Percentiles rank a stretch among this genome's conserved stretches.
phyloP scores from a whole-genome alignment of 1,140 invertebrate genomes.

The Metopolophium dirhodum region DNA sequence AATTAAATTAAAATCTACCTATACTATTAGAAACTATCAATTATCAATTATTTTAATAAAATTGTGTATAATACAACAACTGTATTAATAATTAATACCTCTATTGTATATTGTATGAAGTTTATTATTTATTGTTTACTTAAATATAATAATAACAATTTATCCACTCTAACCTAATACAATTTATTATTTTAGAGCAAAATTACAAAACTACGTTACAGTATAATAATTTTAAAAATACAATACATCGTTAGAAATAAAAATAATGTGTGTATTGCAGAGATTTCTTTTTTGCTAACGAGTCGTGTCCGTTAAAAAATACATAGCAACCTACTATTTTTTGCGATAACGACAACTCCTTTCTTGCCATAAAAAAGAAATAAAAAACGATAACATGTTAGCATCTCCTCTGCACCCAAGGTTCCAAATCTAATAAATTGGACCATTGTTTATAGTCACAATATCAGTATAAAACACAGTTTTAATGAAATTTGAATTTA shows the following conservation, averaged over 20 bases:
- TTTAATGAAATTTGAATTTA: conserved; percentile 3
- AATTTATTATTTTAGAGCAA: neutral
- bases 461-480: neutral
- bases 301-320: conserved; percentile 1
- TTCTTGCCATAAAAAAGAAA: neutral
- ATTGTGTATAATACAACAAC: neutral
- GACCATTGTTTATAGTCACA: neutral
- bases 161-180: neutral
- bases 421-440: neutral
- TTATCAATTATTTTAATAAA: neutral
- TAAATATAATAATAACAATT: neutral
- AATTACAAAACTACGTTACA: neutral
- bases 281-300: conserved; percentile 10
- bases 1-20: neutral
- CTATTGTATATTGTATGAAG: neutral
- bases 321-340: neutral
- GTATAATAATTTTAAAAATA: neutral
- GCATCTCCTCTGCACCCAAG: neutral
- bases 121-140: neutral
- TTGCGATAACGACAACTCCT: neutral
- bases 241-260: neutral
- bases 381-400: neutral
- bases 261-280: neutral
- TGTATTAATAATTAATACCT: neutral
- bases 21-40: neutral